Percentiles rank a stretch among this genome's conserved stretches.
Evolutionary conservation across 1,140 invertebrate genomes (phyloP).

Genomic region (Rhizoglyphus robini): DNA sequence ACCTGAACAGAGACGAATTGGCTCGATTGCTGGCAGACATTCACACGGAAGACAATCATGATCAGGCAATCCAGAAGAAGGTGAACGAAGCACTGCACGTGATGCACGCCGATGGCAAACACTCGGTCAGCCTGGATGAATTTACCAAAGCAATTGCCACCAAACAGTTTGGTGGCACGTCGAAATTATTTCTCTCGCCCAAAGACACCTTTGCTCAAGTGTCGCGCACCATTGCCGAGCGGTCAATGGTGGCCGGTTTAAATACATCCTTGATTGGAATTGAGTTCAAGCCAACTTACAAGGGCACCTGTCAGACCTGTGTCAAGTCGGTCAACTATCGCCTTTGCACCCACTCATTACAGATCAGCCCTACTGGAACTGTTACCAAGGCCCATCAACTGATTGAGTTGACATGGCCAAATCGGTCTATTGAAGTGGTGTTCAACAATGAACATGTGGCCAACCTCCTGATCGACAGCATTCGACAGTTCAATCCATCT

Average conservation of each 20-base stretch:
- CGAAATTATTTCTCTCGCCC: slow-evolving; percentile 37
- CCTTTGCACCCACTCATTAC: slow-evolving; percentile 11
- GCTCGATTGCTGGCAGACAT: no score
- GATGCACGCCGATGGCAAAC: not conserved
- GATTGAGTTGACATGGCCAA: not conserved
- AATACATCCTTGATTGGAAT: not conserved
- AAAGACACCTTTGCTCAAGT: slow-evolving; percentile 18
- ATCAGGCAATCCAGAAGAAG: not conserved
- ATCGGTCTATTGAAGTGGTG: not conserved
- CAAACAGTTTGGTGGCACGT: slow-evolving; percentile 43
- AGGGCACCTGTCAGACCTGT: no score
- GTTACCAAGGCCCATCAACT: not conserved
- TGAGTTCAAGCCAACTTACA: not conserved
- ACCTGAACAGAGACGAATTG: no score
- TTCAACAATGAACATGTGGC: no score
- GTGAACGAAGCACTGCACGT: no score
- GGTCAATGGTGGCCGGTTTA: no score
- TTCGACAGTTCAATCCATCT: no score
- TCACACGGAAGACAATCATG: not conserved
- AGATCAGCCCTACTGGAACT: not conserved
- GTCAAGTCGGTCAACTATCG: no score
- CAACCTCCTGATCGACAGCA: no score
- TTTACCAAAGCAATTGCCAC: slow-evolving; percentile 42
- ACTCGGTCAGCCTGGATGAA: slow-evolving; percentile 24
- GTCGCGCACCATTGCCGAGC: not conserved